Evolutionary conservation across 2,113 vertebrate species (phyloP), one percentile per base, ranked within the genome.

Genomic region (Ardeotis arabs): DNA sequence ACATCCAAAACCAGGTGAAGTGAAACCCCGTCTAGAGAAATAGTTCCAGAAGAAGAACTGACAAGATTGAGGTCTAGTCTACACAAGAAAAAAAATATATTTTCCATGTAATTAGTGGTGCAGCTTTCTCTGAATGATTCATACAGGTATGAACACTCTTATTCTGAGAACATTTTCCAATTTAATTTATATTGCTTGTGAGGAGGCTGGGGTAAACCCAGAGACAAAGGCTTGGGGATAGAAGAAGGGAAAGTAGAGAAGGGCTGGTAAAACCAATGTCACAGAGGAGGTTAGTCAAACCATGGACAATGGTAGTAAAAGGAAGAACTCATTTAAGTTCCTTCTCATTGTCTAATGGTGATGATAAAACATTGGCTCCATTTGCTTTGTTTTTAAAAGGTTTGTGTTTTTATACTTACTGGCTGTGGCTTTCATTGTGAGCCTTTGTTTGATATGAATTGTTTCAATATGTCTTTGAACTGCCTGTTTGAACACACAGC

Each of bases 391-490:
- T 93, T 93, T 84, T 70, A 81, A 89, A 75, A 67, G 10, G 9
- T 63, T 87, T 82, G 35, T 87, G 45, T 41, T 96, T 96, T 96
- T 70, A 41, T 83, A 70, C 55, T 84, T 83, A 28, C 39, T 85
- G 72, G 39, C 31, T 86, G 70, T 73, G 80, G 55, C 56, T 83
- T 93, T 85, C 63, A 67, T 77, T 91, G 50, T 52, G 59, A 91
- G 67, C 11, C 63, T 91, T 93, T 91, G 45, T 88, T 85, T 86
- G 78, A 78, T 95, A 70, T 47, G 91, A 90, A 93, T 96, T 83
- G 37, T 79, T 96, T 96, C 81, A 96, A 66, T 74, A 77, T 93
- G 93, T 60, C 74, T 93, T 91, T 93, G 82, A 93, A 90, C 55
- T 52, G 91, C 74, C 41, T 79, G 44, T 85, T 90, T 86, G 87